These are phyloP conservation scores for Clarias laeviceps DNA, from an alignment of 2,797 vertebrate genomes.

Conservation along the genomic window DNA sequence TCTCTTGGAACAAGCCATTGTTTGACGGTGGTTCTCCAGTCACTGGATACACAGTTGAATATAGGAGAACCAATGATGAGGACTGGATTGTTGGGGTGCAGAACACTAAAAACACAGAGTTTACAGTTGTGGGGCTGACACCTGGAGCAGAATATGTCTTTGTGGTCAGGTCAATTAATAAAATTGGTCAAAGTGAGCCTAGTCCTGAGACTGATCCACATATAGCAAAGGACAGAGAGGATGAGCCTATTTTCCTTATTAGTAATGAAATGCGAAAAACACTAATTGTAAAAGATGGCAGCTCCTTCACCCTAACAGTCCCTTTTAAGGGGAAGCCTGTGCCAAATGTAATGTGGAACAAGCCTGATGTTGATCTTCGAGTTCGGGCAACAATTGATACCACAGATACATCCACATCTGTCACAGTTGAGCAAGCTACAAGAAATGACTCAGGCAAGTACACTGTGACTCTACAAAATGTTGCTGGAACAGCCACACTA, in stretches of 20 bases:
- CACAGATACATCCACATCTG: constrained; percentile 81
- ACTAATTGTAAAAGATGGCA: constrained; percentile 87
- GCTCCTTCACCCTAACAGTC: constrained; percentile 89
- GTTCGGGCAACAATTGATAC: constrained; percentile 87
- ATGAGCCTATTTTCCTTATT: constrained; percentile 90
- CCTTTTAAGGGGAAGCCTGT: constrained; percentile 91
- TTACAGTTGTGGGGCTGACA: constrained; percentile 83
- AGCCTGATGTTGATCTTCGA: constrained; percentile 89
- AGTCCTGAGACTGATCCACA: constrained; percentile 89
- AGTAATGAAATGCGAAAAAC: constrained; percentile 94
- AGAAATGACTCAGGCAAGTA: constrained; percentile 96
- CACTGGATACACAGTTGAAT: constrained; percentile 91
- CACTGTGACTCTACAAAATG: constrained; percentile 87
- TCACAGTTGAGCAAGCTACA: constrained; percentile 90
- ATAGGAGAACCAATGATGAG: constrained; percentile 83
- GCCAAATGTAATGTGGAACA: constrained; percentile 91
- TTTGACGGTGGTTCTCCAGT: constrained; percentile 94
- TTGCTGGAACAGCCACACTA: constrained; percentile 83
- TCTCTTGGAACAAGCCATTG: constrained; percentile 91
- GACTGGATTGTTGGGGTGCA: constrained; percentile 86
- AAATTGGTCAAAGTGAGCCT: constrained; percentile 89
- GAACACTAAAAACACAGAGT: constrained; percentile 87
- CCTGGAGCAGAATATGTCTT: constrained; percentile 87
- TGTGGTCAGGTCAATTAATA: constrained; percentile 90
- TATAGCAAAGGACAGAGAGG: constrained; percentile 89